These are phyloP conservation scores for Tyto alba DNA, from an alignment of 2,113 vertebrate species.

Conservation along the genomic window DNA sequence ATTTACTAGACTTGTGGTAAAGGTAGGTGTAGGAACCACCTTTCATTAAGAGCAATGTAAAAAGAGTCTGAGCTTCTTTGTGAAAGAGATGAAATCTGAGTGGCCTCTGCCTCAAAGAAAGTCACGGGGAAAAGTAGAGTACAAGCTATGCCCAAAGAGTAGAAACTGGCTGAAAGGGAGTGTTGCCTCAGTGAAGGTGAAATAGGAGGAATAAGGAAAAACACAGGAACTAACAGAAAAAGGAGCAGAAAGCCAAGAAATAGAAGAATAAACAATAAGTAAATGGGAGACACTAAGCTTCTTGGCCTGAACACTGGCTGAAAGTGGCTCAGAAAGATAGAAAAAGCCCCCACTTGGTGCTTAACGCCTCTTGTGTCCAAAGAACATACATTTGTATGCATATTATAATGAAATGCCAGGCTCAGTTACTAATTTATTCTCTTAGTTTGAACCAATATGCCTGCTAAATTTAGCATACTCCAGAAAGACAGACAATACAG, in stretches of 20 bases:
- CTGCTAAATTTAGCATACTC: background rate
- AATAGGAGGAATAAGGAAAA: background rate
- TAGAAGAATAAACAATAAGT: background rate
- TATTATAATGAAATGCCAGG: background rate
- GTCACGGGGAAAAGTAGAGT: background rate
- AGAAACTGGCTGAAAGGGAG: background rate
- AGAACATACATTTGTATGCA: background rate
- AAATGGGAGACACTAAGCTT: background rate
- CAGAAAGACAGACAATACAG: background rate
- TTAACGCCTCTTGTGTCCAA: background rate
- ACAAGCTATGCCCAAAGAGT: background rate
- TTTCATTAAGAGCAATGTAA: background rate
- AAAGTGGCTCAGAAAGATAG: background rate
- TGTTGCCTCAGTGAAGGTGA: background rate
- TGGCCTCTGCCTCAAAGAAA: background rate
- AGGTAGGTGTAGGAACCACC: background rate
- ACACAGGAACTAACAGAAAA: background rate
- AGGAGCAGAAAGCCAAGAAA: background rate
- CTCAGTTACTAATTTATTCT: background rate
- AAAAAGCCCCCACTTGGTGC: background rate
- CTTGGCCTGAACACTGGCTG: background rate
- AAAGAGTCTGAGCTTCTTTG: background rate
- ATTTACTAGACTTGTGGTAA: background rate
- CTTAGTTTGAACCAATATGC: background rate
- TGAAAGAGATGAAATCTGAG: background rate